phyloP scores from a whole-genome alignment of 2,797 vertebrate species.

The Coracias cyanogaster region DNA sequence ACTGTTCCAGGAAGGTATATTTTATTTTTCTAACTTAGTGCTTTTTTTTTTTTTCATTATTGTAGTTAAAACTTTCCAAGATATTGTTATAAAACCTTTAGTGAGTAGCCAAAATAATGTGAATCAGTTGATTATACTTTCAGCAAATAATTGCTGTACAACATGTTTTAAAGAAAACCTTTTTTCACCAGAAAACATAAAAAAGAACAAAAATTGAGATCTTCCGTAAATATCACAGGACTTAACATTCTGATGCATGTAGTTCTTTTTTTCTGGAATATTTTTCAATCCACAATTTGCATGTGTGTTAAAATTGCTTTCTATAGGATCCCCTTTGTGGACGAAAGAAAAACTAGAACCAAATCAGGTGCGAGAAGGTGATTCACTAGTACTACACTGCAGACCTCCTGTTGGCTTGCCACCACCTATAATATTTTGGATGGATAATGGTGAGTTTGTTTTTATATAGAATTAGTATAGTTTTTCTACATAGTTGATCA shows the following conservation, averaged over 20 bases:
- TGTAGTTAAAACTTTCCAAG: not conserved
- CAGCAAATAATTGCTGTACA: not conserved
- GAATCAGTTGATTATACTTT: not conserved
- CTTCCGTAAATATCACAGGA: not conserved
- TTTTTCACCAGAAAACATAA: not conserved
- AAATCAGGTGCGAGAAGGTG: slow-evolving; percentile 86
- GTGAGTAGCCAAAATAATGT: not conserved
- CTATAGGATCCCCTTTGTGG: slow-evolving; percentile 94
- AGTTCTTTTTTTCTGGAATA: not conserved
- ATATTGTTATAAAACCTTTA: not conserved
- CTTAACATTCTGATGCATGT: not conserved
- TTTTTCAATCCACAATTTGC: not conserved
- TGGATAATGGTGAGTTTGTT: slow-evolving; percentile 94
- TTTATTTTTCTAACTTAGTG: not conserved
- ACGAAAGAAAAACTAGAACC: slow-evolving; percentile 94
- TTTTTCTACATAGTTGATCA: not conserved
- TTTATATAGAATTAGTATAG: not conserved
- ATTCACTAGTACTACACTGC: slow-evolving; percentile 89
- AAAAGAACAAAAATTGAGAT: not conserved
- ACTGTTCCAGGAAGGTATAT: not conserved
- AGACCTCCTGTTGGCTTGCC: slow-evolving; percentile 93
- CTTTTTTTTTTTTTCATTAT: not conserved
- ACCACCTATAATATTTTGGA: slow-evolving; percentile 97
- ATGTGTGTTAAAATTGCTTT: slow-evolving; percentile 35
- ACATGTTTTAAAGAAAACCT: not conserved